phyloP scores from a whole-genome alignment of 53 echinoderm and acorn worm species.

The Mesocentrotus franciscanus region DNA sequence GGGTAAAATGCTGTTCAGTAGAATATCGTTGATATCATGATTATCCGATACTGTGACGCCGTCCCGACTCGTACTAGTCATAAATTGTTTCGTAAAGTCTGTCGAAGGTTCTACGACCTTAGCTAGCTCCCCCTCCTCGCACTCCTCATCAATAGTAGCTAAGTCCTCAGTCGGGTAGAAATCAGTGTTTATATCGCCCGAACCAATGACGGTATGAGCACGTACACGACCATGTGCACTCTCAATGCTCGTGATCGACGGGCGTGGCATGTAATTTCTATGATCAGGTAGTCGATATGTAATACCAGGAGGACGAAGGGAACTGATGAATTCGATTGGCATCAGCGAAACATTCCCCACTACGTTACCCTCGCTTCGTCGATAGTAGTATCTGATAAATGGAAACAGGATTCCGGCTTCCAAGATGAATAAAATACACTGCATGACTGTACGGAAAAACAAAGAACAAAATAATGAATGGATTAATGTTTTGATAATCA shows the following conservation, averaged over 20 bases:
- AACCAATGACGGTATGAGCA: conserved; percentile 23
- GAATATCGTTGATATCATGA: neutral
- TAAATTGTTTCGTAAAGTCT: neutral
- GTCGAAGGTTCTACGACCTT: neutral
- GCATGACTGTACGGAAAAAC: conserved; percentile 23
- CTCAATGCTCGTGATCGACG: conserved; percentile 34
- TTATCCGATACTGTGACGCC: conserved; percentile 21
- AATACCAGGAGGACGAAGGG: neutral
- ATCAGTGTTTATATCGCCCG: conserved; percentile 19
- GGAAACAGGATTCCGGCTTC: conserved; percentile 57
- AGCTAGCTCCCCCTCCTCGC: neutral
- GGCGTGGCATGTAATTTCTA: neutral
- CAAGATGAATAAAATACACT: conserved; percentile 51
- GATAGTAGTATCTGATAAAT: conserved; percentile 42
- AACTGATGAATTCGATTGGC: neutral
- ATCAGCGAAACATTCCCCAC: neutral
- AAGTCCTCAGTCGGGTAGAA: neutral
- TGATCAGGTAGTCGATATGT: neutral
- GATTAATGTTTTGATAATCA: neutral
- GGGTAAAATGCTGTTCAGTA: neutral
- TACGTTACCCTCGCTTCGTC: conserved; percentile 48
- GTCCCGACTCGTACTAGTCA: neutral
- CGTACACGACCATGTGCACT: neutral
- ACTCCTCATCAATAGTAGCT: neutral
- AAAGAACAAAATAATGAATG: neutral